Base-by-base conservation (phyloP, 2,113 vertebrate genomes). In the Eidolon helvum region DNA sequence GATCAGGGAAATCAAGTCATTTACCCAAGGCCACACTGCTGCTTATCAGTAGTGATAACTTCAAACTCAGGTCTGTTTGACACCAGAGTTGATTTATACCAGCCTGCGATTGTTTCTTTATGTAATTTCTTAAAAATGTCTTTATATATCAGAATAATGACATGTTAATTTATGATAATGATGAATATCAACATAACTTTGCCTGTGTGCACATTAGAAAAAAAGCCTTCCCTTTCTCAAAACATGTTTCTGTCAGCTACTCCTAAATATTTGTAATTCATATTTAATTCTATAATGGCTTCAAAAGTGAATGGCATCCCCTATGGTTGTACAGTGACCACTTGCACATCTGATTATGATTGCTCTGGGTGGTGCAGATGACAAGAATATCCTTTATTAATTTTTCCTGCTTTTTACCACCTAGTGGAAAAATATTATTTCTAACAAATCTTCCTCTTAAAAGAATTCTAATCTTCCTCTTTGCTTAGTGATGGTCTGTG, bases 1-100 rank as follows among this genome's bases (percentile, higher is more conserved):
- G 78, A 79, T 91, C 72, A 91, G 91, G 88, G 82, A 95, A 80
- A 77, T 85, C 78, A 83, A 86, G 40, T 30, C 63, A 43, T 87
- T 90, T 84, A 85, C 77, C 40, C 19, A 82, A 84, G 68, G 89
- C 71, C 82, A 77, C 40, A 26, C 28, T 33, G 66, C 57, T 94
- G 63, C 63, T 80, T 95, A 33, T 77, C 68, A 91, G 30, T 40
- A 65, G 57, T 53, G 59, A 87, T 26, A 40, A 71, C 95, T 94
- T 97, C 91, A 68, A 65, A 93, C 38, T 93, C 33, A 10, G 43
- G 33, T 90, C 26, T 91, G 75, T 65, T 91, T 79, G 69, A 71
- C 26, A 87, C 0, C 24, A n/a, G 71, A 63, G 53, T 50, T 14
- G 45, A 71, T 89, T 53, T 88, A 63, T 72, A 55, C 6, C 8